Conservation (phyloP, 2,797 vertebrate genomes). For the Sparus aurata region DNA sequence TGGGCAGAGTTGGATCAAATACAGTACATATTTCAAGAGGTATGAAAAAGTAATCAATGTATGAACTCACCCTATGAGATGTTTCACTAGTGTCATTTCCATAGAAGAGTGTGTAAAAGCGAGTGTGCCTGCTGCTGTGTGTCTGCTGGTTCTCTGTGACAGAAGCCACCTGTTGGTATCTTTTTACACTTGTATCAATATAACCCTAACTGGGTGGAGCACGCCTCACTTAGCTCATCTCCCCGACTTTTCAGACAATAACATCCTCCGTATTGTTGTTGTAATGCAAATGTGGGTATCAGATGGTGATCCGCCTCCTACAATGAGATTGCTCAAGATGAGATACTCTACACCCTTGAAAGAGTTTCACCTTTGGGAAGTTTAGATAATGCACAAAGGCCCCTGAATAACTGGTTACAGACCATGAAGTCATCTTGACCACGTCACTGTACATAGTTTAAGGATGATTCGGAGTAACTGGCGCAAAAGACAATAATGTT, state of each 20-base stretch:
- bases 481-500: background rate
- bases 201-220: conserved; percentile 77
- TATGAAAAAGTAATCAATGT: background rate
- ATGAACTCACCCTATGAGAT: conserved; percentile 66
- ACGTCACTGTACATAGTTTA: conserved; percentile 15
- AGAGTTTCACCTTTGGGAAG: conserved; percentile 59
- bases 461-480: conserved; percentile 7
- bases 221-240: conserved; percentile 52
- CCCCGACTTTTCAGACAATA: conserved; percentile 61
- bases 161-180: conserved; percentile 68
- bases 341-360: conserved; percentile 56
- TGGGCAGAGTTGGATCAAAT: background rate
- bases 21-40: background rate
- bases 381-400: conserved; percentile 38
- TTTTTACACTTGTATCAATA: conserved; percentile 62
- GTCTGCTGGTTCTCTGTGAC: conserved; percentile 50
- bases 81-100: conserved; percentile 57
- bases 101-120: background rate
- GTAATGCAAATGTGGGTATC: conserved; percentile 64
- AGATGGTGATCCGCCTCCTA: conserved; percentile 31
- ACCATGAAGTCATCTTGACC: conserved; percentile 42
- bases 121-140: background rate
- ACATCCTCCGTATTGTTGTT: conserved; percentile 49
- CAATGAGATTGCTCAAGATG: conserved; percentile 62
- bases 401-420: conserved; percentile 70